Percentiles rank a stretch among this genome's conserved stretches.
These are phyloP conservation scores for Colletes latitarsis DNA, from an alignment of 1,140 invertebrate genomes.

Conservation along the genomic window DNA sequence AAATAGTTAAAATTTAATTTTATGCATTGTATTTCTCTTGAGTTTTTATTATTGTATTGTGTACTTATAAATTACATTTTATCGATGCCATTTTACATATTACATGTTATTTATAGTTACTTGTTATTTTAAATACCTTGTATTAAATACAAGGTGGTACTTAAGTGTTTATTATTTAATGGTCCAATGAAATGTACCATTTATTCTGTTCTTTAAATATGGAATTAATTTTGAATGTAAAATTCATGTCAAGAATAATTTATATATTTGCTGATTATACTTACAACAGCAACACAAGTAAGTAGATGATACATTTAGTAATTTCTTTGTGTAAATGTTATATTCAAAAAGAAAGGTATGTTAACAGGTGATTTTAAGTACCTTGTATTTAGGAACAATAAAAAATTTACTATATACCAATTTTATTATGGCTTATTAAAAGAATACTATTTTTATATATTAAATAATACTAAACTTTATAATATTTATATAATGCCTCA, in stretches of 20 bases:
- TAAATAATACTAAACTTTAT: no score
- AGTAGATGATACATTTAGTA: not conserved
- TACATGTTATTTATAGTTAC: slow-evolving; percentile 17
- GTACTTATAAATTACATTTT: slow-evolving; percentile 37
- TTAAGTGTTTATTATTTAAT: slow-evolving; percentile 9
- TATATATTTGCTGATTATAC: not conserved
- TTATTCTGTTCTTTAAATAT: slow-evolving; percentile 6
- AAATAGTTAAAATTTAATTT: slow-evolving; percentile 8
- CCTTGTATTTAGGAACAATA: slow-evolving; percentile 16
- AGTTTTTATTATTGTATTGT: slow-evolving; percentile 1
- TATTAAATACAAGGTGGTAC: slow-evolving; percentile 16
- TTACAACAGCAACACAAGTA: not conserved
- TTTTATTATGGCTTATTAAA: slow-evolving; percentile 2
- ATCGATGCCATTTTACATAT: slow-evolving; percentile 17
- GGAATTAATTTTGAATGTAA: not conserved
- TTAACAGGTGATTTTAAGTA: not conserved
- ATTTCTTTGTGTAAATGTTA: not conserved
- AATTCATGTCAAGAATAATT: not conserved
- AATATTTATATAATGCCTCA: no score
- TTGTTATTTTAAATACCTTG: slow-evolving; percentile 8
- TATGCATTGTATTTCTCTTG: slow-evolving; percentile 7
- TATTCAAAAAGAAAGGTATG: slow-evolving; percentile 25
- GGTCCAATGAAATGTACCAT: not conserved
- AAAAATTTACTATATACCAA: not conserved
- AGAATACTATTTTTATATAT: no score